These are phyloP conservation scores for Tetrao urogallus DNA, from an alignment of 2,113 vertebrate genomes.

Conservation along the genomic window DNA sequence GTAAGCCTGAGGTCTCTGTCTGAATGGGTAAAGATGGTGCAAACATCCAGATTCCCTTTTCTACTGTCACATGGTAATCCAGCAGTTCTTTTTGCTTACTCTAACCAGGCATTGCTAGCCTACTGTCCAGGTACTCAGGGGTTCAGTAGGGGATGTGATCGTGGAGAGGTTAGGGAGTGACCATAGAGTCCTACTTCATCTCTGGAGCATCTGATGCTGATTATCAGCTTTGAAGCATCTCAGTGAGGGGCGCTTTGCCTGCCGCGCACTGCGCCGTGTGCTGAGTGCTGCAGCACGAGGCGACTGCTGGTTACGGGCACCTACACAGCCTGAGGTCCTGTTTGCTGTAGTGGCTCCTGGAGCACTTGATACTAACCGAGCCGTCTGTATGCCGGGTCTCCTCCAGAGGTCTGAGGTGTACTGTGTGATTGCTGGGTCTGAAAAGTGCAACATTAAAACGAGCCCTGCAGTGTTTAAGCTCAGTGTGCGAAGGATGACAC, in stretches of 20 bases:
- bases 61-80: background rate
- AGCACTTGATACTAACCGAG: slow-evolving; percentile 95
- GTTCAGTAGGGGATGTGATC: background rate
- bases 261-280: background rate
- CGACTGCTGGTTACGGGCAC: background rate
- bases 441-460: slow-evolving; percentile 89
- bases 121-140: accelerated
- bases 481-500: slow-evolving; percentile 84
- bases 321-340: too few species aligned
- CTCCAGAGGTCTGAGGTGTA: slow-evolving; percentile 67
- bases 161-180: background rate
- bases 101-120: background rate
- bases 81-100: background rate
- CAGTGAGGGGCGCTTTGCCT: background rate
- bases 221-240: accelerated
- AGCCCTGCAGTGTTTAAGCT: slow-evolving; percentile 93
- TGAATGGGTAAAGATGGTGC: background rate
- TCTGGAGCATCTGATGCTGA: background rate
- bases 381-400: slow-evolving; percentile 79
- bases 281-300: background rate
- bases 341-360: background rate
- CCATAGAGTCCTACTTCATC: background rate
- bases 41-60: background rate
- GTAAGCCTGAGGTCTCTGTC: background rate
- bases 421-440: slow-evolving; percentile 86